Percentiles rank a stretch among this genome's conserved stretches.
phyloP scores from a whole-genome alignment of 1,140 invertebrate species.

The Cotesia typhae region DNA sequence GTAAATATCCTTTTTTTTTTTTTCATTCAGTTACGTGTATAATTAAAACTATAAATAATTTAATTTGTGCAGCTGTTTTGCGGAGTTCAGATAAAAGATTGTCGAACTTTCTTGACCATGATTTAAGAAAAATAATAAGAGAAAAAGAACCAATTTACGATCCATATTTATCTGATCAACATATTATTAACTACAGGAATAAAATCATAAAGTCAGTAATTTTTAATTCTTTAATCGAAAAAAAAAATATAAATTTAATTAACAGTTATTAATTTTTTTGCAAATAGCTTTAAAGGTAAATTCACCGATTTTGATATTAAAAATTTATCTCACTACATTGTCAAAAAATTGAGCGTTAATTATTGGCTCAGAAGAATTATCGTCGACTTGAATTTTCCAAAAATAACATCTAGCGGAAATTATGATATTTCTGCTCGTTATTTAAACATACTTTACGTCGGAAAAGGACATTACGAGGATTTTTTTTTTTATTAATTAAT shows the following conservation, averaged over 20 bases:
- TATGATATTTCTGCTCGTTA: neutral
- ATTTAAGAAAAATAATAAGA: neutral
- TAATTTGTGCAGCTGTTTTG: too few species aligned
- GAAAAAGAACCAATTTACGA: neutral
- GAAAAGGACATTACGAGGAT: slow-evolving; percentile 25
- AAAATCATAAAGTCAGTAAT: neutral
- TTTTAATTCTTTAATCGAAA: neutral
- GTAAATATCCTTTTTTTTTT: too few species aligned
- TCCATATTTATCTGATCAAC: neutral
- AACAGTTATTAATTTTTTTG: neutral
- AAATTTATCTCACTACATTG: slow-evolving; percentile 4
- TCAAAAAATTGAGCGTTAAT: neutral
- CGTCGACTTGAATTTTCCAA: slow-evolving; percentile 6
- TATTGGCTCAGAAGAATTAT: neutral
- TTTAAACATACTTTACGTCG: neutral
- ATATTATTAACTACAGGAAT: neutral
- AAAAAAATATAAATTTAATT: neutral
- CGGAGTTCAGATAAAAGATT: neutral
- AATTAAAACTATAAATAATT: too few species aligned
- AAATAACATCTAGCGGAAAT: neutral
- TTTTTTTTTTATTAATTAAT: neutral
- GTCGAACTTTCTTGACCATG: slow-evolving; percentile 3
- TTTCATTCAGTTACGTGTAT: too few species aligned
- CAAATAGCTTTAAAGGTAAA: neutral
- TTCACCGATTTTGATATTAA: neutral